Evolutionary conservation across 2,888 invertebrate genomes (phyloP).

Genomic region (Autographa gamma): DNA sequence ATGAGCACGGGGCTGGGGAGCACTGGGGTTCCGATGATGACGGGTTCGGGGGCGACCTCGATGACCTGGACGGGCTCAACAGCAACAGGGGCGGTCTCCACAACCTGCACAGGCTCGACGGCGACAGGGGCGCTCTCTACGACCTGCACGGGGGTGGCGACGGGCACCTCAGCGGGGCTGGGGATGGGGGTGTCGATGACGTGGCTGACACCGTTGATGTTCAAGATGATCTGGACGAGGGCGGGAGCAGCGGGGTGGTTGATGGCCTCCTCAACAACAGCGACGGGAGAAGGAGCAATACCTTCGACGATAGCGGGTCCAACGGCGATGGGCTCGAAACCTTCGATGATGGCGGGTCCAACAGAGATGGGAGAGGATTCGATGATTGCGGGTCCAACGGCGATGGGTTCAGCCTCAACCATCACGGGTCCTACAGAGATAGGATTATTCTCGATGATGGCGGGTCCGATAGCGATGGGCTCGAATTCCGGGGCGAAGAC

Average conservation of each 20-base stretch:
- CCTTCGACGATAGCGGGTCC: conserved; percentile 24
- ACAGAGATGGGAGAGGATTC: conserved; percentile 32
- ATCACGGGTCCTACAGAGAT: conserved; percentile 47
- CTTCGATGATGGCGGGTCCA: conserved; percentile 26
- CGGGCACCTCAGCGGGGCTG: conserved; percentile 4
- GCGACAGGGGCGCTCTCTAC: conserved; percentile 22
- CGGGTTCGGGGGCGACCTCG: conserved; percentile 12
- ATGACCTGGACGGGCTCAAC: not conserved
- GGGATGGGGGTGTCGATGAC: conserved; percentile 38
- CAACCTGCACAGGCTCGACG: conserved; percentile 12
- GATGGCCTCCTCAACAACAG: conserved; percentile 6
- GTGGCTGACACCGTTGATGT: conserved; percentile 59
- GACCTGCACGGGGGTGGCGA: conserved; percentile 22
- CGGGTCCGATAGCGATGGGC: conserved; percentile 48
- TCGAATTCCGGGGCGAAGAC: conserved; percentile 14
- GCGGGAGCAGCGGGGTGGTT: conserved; percentile 43
- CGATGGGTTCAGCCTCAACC: conserved; percentile 25
- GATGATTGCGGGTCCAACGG: conserved; percentile 47
- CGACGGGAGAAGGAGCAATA: not conserved
- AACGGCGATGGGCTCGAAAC: conserved; percentile 17
- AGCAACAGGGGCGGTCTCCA: not conserved
- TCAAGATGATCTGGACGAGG: conserved; percentile 69
- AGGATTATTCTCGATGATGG: conserved; percentile 49
- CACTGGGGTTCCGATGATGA: conserved; percentile 29
- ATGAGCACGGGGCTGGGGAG: conserved; percentile 17